Conservation (phyloP, 2,113 vertebrate species). For the Python bivittatus region DNA sequence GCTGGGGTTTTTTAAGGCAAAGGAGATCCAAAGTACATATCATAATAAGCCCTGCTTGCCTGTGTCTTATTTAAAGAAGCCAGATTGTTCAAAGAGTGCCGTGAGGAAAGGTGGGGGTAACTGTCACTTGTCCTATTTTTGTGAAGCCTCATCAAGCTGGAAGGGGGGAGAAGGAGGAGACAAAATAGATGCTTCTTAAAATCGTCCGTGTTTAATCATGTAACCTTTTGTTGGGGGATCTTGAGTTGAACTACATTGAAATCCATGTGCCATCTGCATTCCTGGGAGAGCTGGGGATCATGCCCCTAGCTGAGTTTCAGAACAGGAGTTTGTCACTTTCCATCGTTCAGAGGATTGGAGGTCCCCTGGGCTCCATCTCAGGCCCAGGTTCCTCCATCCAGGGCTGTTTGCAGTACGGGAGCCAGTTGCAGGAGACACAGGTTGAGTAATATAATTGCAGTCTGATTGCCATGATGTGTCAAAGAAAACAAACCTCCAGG, state of each 20-base stretch:
- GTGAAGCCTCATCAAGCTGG: constrained; percentile 61
- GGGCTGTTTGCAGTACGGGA: not conserved
- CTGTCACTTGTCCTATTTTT: constrained; percentile 55
- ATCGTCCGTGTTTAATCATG: constrained; percentile 45
- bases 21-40: constrained; percentile 63
- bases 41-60: constrained; percentile 68
- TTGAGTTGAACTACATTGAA: constrained; percentile 13
- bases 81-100: constrained; percentile 55
- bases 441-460: not conserved
- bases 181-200: constrained; percentile 51
- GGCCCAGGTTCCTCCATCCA: not conserved
- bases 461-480: not conserved
- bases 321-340: not conserved
- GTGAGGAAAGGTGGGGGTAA: constrained; percentile 60
- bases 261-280: not conserved
- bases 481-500: not conserved
- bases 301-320: not conserved
- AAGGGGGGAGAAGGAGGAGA: constrained; percentile 53
- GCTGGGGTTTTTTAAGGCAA: constrained; percentile 53
- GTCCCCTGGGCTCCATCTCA: not conserved
- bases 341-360: not conserved
- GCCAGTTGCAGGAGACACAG: not conserved
- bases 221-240: constrained; percentile 3
- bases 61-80: constrained; percentile 68
- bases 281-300: not conserved